phyloP scores from a whole-genome alignment of 2,797 vertebrate genomes.

The Megaceryle alcyon region DNA sequence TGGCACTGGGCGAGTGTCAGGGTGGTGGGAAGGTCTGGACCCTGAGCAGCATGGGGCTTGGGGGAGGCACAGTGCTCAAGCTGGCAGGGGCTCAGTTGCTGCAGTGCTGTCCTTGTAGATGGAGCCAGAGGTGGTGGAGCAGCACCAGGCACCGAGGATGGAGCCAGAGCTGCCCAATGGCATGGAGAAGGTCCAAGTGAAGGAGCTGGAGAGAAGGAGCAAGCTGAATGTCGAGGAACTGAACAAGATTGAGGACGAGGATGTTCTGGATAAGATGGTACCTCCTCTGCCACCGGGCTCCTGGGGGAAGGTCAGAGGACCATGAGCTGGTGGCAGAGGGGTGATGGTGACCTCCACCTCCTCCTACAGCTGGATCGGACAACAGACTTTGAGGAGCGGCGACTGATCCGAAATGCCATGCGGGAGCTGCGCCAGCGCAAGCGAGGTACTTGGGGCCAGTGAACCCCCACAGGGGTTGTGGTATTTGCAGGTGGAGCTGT shows the following conservation, averaged over 20 bases:
- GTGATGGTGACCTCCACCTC: neutral
- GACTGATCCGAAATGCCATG: slow-evolving; percentile 93
- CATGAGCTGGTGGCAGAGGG: neutral
- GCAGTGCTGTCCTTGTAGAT: slow-evolving; percentile 74
- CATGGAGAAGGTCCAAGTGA: slow-evolving; percentile 70
- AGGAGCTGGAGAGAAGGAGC: slow-evolving; percentile 66
- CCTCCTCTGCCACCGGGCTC: neutral
- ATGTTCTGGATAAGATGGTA: slow-evolving; percentile 96
- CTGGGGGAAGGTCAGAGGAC: neutral
- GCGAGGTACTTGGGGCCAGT: slow-evolving; percentile 81
- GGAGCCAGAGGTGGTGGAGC: slow-evolving; percentile 82
- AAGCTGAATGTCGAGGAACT: slow-evolving; percentile 86
- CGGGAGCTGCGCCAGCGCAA: slow-evolving; percentile 95
- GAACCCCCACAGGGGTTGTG: accelerated
- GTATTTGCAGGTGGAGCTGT: neutral
- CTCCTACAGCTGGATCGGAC: slow-evolving; percentile 88
- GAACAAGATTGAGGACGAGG: slow-evolving; percentile 90
- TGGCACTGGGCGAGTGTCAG: neutral
- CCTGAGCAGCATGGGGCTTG: neutral
- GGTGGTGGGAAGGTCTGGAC: neutral
- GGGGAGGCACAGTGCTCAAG: neutral
- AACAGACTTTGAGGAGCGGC: slow-evolving; percentile 93
- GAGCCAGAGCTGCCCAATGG: slow-evolving; percentile 81
- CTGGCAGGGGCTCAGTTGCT: neutral
- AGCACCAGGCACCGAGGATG: slow-evolving; percentile 53